phyloP scores from a whole-genome alignment of 2,113 vertebrate genomes.

The Grammatotria lemairii region DNA sequence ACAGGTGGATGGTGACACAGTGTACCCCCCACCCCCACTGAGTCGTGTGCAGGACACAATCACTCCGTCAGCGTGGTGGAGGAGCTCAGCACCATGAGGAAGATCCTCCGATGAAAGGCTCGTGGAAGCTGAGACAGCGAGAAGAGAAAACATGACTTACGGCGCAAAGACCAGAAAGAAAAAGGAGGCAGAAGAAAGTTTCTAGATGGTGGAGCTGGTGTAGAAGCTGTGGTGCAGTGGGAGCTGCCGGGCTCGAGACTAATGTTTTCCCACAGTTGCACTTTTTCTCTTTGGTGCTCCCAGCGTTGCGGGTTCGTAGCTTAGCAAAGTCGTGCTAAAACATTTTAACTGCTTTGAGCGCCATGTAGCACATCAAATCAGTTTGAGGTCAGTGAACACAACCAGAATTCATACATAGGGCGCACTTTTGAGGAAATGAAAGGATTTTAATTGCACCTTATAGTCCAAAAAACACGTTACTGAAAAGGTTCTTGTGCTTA shows the following conservation, averaged over 20 bases:
- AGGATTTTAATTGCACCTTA: background rate
- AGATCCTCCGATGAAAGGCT: background rate
- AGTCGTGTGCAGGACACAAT: background rate
- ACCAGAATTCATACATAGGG: fast-evolving
- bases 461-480: background rate
- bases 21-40: background rate
- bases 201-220: background rate
- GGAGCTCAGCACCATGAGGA: background rate
- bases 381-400: background rate
- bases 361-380: background rate
- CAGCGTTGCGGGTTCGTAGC: background rate
- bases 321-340: background rate
- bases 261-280: background rate
- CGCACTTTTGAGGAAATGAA: background rate
- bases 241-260: background rate
- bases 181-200: background rate
- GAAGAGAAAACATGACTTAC: background rate
- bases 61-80: background rate
- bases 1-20: background rate
- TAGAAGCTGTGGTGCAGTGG: background rate
- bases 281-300: background rate
- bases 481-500: background rate
- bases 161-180: background rate
- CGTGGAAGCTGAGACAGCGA: background rate
- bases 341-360: background rate